Evolutionary conservation across 64 coral and sea anemone genomes (phyloP).

Genomic region (Stichodactyla helianthus): DNA sequence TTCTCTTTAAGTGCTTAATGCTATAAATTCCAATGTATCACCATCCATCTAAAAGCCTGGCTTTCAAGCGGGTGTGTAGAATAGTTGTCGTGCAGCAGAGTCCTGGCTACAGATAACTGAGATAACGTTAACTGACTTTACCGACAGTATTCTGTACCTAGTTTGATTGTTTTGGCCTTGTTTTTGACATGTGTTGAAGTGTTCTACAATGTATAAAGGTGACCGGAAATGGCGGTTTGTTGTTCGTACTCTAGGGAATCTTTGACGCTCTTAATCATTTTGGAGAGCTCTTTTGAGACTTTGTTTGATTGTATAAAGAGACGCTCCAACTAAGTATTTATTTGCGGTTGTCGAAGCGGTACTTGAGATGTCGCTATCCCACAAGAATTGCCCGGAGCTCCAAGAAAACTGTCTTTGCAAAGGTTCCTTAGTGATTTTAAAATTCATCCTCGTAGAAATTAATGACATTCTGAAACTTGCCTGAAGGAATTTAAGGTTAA

Average conservation of each 20-base stretch:
- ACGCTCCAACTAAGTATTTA: background rate
- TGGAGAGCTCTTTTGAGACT: background rate
- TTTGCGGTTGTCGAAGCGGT: background rate
- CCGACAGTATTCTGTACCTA: background rate
- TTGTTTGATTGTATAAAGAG: background rate
- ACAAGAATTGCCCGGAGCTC: background rate
- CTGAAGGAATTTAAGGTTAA: background rate
- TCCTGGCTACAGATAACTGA: background rate
- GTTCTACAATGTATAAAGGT: background rate
- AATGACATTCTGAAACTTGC: background rate
- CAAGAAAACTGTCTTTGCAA: background rate
- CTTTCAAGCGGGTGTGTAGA: background rate
- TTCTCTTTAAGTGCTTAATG: constrained; percentile 2
- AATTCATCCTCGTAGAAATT: background rate
- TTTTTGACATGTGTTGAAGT: constrained; percentile 1
- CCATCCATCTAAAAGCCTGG: background rate
- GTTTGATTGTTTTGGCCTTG: constrained; percentile 11
- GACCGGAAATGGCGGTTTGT: constrained; percentile 8
- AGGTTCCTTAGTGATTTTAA: background rate
- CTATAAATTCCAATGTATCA: constrained; percentile 5
- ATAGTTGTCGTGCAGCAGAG: constrained; percentile 8
- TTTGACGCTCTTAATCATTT: background rate
- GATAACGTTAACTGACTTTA: background rate
- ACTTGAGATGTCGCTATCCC: background rate
- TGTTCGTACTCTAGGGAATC: background rate